Evolutionary conservation across 1,140 invertebrate species (phyloP).

Genomic region (Psix sp.): DNA sequence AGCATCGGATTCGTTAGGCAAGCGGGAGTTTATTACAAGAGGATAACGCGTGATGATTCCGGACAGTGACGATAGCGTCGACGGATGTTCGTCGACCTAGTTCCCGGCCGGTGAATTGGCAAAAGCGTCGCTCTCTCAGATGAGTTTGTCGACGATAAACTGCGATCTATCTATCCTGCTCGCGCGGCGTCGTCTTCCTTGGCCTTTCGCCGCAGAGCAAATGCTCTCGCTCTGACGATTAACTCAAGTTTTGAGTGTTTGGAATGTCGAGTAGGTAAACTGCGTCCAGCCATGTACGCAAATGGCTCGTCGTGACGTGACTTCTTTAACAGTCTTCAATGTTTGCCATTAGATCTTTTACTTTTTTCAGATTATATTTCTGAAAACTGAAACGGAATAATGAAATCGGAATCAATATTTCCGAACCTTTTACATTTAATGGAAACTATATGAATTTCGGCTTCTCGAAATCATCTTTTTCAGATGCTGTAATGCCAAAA

Average conservation of each 20-base stretch:
- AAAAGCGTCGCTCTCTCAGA: conserved; percentile 59
- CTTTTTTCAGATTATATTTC: conserved; percentile 43
- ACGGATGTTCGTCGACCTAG: conserved; percentile 30
- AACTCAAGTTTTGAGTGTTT: conserved; percentile 73
- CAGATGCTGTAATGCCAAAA: no score
- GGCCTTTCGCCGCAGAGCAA: conserved; percentile 60
- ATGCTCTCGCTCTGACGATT: conserved; percentile 68
- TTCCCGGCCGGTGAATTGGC: conserved; percentile 64
- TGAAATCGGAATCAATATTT: no score
- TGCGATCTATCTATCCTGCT: conserved; percentile 21
- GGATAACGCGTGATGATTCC: conserved; percentile 19
- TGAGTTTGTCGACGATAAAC: conserved; percentile 66
- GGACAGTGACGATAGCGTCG: conserved; percentile 9
- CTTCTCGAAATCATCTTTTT: no score
- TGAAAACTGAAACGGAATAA: not conserved
- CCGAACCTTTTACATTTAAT: no score
- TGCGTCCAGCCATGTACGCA: conserved; percentile 66
- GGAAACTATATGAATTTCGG: no score
- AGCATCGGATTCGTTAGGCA: conserved; percentile 15
- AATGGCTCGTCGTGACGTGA: conserved; percentile 58
- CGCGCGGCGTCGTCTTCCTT: conserved; percentile 37
- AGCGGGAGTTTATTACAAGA: conserved; percentile 14
- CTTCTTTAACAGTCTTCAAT: conserved; percentile 46
- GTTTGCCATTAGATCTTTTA: conserved; percentile 31
- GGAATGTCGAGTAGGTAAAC: conserved; percentile 69